Evolutionary conservation across 2,888 invertebrate species (phyloP).

Genomic region (Eulithis testata): DNA sequence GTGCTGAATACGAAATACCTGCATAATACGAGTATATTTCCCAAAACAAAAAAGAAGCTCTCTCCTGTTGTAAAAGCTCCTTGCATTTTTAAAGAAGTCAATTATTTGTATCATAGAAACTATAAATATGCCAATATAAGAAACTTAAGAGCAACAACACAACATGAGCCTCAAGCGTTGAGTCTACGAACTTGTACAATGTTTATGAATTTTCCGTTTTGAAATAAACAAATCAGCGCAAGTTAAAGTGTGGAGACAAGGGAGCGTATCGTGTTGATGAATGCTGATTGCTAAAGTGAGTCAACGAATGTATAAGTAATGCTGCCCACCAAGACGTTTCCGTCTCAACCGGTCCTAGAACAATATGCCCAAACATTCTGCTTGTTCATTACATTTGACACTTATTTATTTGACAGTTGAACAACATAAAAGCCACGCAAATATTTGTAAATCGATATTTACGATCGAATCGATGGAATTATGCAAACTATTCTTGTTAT

Average conservation of each 20-base stretch:
- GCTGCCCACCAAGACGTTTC: slow-evolving; percentile 75
- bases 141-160: slow-evolving; percentile 55
- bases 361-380: slow-evolving; percentile 78
- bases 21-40: too few relatives aligned
- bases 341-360: slow-evolving; percentile 79
- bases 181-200: slow-evolving; percentile 43
- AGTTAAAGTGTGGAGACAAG: slow-evolving; percentile 67
- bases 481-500: slow-evolving; percentile 26
- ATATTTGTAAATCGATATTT: slow-evolving; percentile 31
- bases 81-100: too few relatives aligned
- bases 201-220: slow-evolving; percentile 63
- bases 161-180: slow-evolving; percentile 45
- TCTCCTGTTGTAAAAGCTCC: too few relatives aligned
- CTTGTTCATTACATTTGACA: slow-evolving; percentile 63
- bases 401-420: slow-evolving; percentile 34
- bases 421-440: slow-evolving; percentile 25
- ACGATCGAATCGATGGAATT: slow-evolving; percentile 25
- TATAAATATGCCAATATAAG: slow-evolving; percentile 55
- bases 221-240: slow-evolving; percentile 77
- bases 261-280: slow-evolving; percentile 79
- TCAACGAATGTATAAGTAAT: slow-evolving; percentile 82
- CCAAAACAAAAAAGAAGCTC: too few relatives aligned
- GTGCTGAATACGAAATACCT: too few relatives aligned
- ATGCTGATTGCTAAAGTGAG: slow-evolving; percentile 83
- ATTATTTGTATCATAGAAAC: background rate